phyloP scores from a whole-genome alignment of 2,113 vertebrate genomes.

The Leptodactylus fuscus region DNA sequence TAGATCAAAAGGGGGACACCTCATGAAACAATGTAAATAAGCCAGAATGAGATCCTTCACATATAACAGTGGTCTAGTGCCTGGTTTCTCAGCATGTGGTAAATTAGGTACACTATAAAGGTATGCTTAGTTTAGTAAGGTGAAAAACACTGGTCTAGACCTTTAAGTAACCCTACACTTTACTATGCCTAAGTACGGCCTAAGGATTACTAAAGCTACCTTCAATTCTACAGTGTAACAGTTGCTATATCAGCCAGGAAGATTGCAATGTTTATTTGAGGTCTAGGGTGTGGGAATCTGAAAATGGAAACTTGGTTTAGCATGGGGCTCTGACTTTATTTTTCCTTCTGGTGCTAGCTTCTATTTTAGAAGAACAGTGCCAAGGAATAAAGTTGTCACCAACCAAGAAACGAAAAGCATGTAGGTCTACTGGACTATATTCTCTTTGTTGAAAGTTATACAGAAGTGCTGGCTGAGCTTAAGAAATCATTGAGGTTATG shows the following conservation, averaged over 20 bases:
- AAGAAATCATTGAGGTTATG: neutral
- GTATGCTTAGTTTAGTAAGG: too few relatives aligned
- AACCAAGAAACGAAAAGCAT: neutral
- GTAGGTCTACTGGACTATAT: neutral
- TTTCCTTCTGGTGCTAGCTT: neutral
- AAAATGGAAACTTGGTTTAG: neutral
- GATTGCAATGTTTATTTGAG: neutral
- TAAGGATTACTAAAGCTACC: too few relatives aligned
- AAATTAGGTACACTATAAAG: too few relatives aligned
- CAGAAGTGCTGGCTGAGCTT: too few relatives aligned
- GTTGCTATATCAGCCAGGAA: neutral
- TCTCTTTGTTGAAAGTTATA: too few relatives aligned
- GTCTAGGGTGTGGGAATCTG: neutral
- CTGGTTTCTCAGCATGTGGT: too few relatives aligned
- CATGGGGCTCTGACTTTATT: neutral
- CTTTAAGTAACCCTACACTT: neutral
- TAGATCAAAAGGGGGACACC: too few relatives aligned
- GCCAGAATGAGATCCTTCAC: too few relatives aligned
- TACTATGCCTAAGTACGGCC: too few relatives aligned
- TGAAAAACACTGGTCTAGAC: neutral
- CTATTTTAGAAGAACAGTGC: neutral
- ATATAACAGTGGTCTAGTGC: too few relatives aligned
- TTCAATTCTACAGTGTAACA: too few relatives aligned
- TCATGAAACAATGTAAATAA: too few relatives aligned
- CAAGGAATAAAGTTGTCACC: neutral